Conservation (phyloP, 2,113 vertebrate species). For the Gymnobelideus leadbeateri region DNA sequence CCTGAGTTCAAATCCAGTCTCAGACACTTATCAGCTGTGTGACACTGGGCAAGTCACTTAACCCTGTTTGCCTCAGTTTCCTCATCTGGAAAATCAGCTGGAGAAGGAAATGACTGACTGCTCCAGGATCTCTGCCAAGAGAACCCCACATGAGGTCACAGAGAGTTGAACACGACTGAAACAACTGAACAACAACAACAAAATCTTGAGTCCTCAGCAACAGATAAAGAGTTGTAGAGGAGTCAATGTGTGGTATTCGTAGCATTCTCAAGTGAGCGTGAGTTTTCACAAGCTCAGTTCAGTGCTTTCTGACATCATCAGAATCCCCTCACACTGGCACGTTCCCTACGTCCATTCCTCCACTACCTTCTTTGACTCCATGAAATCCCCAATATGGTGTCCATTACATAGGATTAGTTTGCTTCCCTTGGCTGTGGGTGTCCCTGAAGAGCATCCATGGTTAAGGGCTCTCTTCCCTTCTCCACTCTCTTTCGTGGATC, state of each 20-base stretch:
- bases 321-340: neutral
- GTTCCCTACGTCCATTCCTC: neutral
- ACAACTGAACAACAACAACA: neutral
- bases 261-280: neutral
- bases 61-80: neutral
- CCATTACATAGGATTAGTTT: neutral
- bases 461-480: neutral
- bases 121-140: neutral
- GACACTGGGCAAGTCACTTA: neutral
- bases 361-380: neutral
- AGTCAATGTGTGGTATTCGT: neutral
- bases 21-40: neutral
- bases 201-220: neutral
- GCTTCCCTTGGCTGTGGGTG: neutral
- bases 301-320: neutral
- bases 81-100: neutral
- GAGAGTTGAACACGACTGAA: neutral
- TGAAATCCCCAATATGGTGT: neutral
- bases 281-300: neutral
- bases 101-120: neutral
- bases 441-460: neutral
- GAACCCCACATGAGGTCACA: neutral
- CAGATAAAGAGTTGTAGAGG: neutral
- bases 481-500: neutral
- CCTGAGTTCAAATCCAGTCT: neutral